phyloP scores from a whole-genome alignment of 2,888 invertebrate species.

The Melieria picta region DNA sequence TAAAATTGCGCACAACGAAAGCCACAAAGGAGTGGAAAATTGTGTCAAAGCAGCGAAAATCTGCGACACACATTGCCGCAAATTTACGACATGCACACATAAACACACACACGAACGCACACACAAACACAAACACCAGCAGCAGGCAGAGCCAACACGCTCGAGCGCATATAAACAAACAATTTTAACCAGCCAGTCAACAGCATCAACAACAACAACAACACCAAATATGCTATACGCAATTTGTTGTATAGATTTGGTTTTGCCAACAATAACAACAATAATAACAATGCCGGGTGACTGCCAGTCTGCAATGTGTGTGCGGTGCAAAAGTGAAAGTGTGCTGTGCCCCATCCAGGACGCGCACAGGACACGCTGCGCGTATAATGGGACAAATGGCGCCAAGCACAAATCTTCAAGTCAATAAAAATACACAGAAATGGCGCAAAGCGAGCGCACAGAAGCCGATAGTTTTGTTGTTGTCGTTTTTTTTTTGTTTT shows the following conservation, averaged over 20 bases:
- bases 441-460: no score
- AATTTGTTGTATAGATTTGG: constrained; percentile 3
- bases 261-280: neutral
- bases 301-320: neutral
- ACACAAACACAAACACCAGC: neutral
- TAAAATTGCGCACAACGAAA: no score
- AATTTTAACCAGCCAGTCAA: no score
- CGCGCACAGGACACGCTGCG: constrained; percentile 15
- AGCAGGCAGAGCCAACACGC: no score
- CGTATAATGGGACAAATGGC: constrained; percentile 37
- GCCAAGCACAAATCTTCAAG: constrained; percentile 44
- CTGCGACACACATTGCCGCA: neutral
- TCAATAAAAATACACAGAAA: constrained; percentile 39
- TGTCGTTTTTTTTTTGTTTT: no score
- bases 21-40: constrained; percentile 7
- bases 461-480: no score
- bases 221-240: neutral
- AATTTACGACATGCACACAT: constrained; percentile 5
- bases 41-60: constrained; percentile 32
- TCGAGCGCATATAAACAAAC: no score
- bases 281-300: neutral
- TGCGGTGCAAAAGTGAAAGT: no score
- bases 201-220: neutral
- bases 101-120: neutral
- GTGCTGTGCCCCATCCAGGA: no score